A percentile compares a stretch with the other conserved stretches of the same genome.
Conservation (phyloP, 2,797 vertebrate species). For the Gila robusta region DNA sequence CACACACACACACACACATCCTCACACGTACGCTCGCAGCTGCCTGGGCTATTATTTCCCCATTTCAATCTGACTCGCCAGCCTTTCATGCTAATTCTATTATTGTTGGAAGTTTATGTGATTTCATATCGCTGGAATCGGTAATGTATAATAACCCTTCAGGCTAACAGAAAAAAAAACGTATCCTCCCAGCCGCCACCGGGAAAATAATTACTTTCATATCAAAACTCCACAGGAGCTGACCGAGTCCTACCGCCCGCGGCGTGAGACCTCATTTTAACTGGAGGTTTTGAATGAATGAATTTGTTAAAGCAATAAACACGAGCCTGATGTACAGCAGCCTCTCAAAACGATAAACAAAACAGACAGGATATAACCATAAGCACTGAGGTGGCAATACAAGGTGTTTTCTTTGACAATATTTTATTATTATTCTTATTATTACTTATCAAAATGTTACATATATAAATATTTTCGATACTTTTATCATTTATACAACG, state of each 20-base stretch:
- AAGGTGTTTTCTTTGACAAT: constrained; percentile 52
- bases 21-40: constrained; percentile 87
- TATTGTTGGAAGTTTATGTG: constrained; percentile 95
- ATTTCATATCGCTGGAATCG: constrained; percentile 94
- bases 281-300: constrained; percentile 89
- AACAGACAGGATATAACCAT: constrained; percentile 49
- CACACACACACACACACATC: constrained; percentile 86
- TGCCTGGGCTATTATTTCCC: constrained; percentile 93
- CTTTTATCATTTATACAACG: constrained; percentile 86
- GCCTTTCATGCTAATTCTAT: constrained; percentile 98
- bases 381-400: constrained; percentile 20
- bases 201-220: constrained; percentile 99
- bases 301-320: constrained; percentile 98
- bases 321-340: constrained; percentile 69
- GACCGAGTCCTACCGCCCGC: constrained; percentile 91
- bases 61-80: constrained; percentile 97
- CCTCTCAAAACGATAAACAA: constrained; percentile 54
- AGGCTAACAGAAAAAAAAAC: constrained; percentile 72
- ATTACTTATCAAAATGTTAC: constrained; percentile 99
- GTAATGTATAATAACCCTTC: constrained; percentile 94
- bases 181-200: constrained; percentile 91
- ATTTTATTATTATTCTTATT: constrained; percentile 84
- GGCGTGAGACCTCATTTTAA: constrained; percentile 90
- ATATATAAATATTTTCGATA: constrained; percentile 99
- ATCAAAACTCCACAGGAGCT: constrained; percentile 99